Evolutionary conservation across 1,140 invertebrate genomes (phyloP).

Genomic region (Solen grandis): DNA sequence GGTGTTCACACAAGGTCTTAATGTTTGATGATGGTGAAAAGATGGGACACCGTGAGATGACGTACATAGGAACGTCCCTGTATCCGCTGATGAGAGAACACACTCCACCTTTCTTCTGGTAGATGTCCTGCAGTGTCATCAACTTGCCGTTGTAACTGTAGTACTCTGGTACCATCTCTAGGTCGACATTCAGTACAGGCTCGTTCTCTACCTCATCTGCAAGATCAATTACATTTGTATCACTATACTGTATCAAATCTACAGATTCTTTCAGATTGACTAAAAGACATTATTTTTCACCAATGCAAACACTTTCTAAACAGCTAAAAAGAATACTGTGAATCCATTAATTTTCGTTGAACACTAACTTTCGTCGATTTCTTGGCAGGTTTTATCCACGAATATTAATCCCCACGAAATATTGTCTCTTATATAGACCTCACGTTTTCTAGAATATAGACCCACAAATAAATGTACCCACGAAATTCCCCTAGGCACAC

Average conservation of each 20-base stretch:
- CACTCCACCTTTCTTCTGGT: conserved; percentile 41
- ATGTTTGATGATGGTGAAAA: not conserved
- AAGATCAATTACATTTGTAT: conserved; percentile 21
- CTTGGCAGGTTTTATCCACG: too few relatives aligned
- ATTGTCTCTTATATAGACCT: too few relatives aligned
- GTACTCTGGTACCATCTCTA: not conserved
- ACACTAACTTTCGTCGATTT: too few relatives aligned
- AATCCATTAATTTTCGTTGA: too few relatives aligned
- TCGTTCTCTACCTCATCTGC: conserved; percentile 20
- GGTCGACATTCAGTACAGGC: conserved; percentile 7
- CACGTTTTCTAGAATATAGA: too few relatives aligned
- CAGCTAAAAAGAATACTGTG: not conserved
- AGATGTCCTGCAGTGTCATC: conserved; percentile 8
- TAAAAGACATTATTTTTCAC: not conserved
- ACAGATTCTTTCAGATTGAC: not conserved
- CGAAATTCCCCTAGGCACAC: too few relatives aligned
- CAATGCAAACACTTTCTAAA: not conserved
- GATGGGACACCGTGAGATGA: conserved; percentile 38
- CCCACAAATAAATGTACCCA: too few relatives aligned
- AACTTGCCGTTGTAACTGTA: not conserved
- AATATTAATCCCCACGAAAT: too few relatives aligned
- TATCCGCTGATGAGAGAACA: conserved; percentile 46
- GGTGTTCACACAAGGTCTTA: conserved; percentile 22
- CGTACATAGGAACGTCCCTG: conserved; percentile 35
- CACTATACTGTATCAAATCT: not conserved